Evolutionary conservation across 2,797 vertebrate genomes (phyloP).

Genomic region (Sciaenops ocellatus): DNA sequence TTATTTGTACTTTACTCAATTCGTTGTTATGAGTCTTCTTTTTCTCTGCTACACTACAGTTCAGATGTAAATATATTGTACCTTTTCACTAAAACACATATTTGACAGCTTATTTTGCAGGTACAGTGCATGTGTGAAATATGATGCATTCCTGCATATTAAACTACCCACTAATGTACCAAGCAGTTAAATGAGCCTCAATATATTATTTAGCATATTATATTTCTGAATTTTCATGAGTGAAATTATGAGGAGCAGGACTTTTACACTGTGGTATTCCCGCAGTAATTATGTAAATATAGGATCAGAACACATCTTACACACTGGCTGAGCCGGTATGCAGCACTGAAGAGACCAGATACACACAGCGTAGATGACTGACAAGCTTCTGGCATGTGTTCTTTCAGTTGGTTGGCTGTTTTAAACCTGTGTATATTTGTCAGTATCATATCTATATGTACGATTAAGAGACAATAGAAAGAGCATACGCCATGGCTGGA

Average conservation of each 20-base stretch:
- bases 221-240: background rate
- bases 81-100: background rate
- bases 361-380: background rate
- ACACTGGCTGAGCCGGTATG: background rate
- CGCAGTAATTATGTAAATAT: slow-evolving; percentile 3
- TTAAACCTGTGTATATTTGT: background rate
- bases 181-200: background rate
- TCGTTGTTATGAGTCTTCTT: background rate
- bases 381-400: background rate
- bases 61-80: background rate
- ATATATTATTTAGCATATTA: too few species aligned
- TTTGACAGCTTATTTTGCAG: background rate
- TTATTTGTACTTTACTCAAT: background rate
- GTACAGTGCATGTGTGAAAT: background rate
- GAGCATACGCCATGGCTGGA: background rate
- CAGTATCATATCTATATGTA: background rate
- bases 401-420: background rate
- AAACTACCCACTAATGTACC: background rate
- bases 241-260: background rate
- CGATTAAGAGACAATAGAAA: background rate
- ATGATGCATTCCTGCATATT: background rate
- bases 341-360: background rate
- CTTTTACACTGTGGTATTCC: background rate
- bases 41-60: background rate
- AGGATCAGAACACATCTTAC: background rate